Conservation (phyloP, 2,113 vertebrate genomes). For the Albula glossodonta region DNA sequence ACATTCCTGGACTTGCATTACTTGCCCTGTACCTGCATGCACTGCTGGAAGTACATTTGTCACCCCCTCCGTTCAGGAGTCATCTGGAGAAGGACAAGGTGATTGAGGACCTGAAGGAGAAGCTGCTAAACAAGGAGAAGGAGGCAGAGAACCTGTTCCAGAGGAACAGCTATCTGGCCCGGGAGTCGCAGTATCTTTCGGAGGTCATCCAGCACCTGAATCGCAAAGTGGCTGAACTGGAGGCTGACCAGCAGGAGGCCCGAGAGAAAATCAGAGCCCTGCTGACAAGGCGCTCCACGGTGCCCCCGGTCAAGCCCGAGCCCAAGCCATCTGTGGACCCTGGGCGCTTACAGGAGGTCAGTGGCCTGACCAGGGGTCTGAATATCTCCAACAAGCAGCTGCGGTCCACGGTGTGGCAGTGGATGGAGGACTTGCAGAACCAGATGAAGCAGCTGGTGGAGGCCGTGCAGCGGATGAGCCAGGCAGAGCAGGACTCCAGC, state of each 20-base stretch:
- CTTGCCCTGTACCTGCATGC: too few species aligned
- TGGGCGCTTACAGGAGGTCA: conserved; percentile 42
- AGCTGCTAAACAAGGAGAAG: conserved; percentile 51
- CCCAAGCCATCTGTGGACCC: conserved; percentile 29
- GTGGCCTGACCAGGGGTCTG: conserved; percentile 45
- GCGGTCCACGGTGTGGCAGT: conserved; percentile 29
- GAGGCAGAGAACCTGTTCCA: conserved; percentile 51
- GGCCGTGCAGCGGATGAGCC: conserved; percentile 22
- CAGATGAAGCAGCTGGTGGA: conserved; percentile 46
- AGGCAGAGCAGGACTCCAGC: conserved; percentile 32
- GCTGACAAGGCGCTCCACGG: conserved; percentile 14
- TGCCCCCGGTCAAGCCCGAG: neutral
- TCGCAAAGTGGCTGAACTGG: conserved; percentile 53
- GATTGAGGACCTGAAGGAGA: conserved; percentile 55
- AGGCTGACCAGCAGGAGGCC: conserved; percentile 53
- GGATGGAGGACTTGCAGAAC: conserved; percentile 51
- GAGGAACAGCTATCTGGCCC: conserved; percentile 53
- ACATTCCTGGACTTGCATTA: neutral
- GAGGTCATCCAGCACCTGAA: conserved; percentile 51
- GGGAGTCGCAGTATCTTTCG: conserved; percentile 44
- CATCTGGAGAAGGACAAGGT: conserved; percentile 53
- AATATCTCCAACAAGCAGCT: conserved; percentile 59
- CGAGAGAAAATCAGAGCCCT: conserved; percentile 52
- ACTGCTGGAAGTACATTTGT: too few species aligned
- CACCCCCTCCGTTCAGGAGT: conserved; percentile 41